A percentile compares a stretch with the other conserved stretches of the same genome.
These are phyloP conservation scores for Tetranychus cinnabarinus DNA, from an alignment of 1,140 invertebrate species.

Conservation along the genomic window DNA sequence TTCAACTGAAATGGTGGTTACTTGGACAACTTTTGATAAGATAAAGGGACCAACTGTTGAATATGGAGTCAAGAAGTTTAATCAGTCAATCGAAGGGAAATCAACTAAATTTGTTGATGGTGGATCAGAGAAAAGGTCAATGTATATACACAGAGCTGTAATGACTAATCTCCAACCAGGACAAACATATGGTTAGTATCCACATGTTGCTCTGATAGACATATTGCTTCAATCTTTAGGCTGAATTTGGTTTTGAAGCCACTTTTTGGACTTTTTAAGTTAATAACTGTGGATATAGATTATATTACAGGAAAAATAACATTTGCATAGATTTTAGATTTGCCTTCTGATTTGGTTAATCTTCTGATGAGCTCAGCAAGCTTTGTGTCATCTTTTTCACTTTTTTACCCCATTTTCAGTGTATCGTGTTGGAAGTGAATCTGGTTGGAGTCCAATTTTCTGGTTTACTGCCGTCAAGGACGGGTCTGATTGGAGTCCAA, in stretches of 20 bases:
- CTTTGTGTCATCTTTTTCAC: not conserved
- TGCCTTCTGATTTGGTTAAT: not conserved
- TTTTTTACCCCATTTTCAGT: not conserved
- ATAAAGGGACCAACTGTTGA: constrained; percentile 30
- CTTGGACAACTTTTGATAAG: constrained; percentile 49
- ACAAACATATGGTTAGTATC: not conserved
- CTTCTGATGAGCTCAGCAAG: not conserved
- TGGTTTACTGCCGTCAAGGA: constrained; percentile 4
- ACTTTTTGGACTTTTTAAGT: not conserved
- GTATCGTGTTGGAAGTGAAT: constrained; percentile 8
- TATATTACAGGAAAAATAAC: not conserved
- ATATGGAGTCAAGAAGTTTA: constrained; percentile 32
- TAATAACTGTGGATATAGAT: not conserved
- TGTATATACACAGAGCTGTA: constrained; percentile 56
- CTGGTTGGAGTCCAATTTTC: constrained; percentile 10
- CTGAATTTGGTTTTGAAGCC: not conserved
- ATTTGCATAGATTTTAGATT: not conserved
- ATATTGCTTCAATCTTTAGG: not conserved
- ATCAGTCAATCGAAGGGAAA: constrained; percentile 30
- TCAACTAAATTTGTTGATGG: constrained; percentile 48
- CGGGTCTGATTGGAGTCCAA: constrained; percentile 5
- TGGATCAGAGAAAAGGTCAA: constrained; percentile 26
- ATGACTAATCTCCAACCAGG: constrained; percentile 31
- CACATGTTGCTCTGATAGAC: too few species aligned
- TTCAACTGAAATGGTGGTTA: constrained; percentile 48